Conservation (phyloP, 2,888 invertebrate genomes). For the Tachina fera region DNA sequence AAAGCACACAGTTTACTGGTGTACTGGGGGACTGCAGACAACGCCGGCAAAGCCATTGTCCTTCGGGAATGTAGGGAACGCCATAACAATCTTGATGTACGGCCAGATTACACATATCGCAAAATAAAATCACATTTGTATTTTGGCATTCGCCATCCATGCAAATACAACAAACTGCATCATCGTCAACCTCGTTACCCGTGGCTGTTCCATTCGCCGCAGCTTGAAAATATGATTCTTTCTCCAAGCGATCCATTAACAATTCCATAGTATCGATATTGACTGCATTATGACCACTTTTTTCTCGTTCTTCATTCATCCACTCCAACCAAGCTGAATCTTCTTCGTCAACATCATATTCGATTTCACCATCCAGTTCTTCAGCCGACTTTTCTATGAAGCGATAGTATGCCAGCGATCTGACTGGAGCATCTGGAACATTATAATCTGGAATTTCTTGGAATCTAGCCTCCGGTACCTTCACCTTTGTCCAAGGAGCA, state of each 20-base stretch:
- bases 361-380: conserved; percentile 95
- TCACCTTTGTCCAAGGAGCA: conserved; percentile 83
- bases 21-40: conserved; percentile 98
- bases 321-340: conserved; percentile 96
- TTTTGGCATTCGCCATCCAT: conserved; percentile 99
- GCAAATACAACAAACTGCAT: conserved; percentile 99
- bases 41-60: conserved; percentile 98
- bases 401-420: conserved; percentile 94
- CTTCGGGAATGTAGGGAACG: conserved; percentile 96
- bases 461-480: conserved; percentile 88
- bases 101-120: conserved; percentile 99
- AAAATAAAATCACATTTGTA: conserved; percentile 98
- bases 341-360: conserved; percentile 99
- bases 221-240: conserved; percentile 96
- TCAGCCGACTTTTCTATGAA: conserved; percentile 97
- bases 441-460: conserved; percentile 90
- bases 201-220: conserved; percentile 88
- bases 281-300: conserved; percentile 89
- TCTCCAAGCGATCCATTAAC: conserved; percentile 98
- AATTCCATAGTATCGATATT: conserved; percentile 95
- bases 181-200: conserved; percentile 95
- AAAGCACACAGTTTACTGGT: conserved; percentile 98
- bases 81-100: conserved; percentile 99
- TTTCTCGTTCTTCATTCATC: conserved; percentile 92
- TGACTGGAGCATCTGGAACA: conserved; percentile 91